Evolutionary conservation across 2,797 vertebrate species (phyloP), one percentile per base, ranked within the genome.

Genomic region (Tapera naevia): DNA sequence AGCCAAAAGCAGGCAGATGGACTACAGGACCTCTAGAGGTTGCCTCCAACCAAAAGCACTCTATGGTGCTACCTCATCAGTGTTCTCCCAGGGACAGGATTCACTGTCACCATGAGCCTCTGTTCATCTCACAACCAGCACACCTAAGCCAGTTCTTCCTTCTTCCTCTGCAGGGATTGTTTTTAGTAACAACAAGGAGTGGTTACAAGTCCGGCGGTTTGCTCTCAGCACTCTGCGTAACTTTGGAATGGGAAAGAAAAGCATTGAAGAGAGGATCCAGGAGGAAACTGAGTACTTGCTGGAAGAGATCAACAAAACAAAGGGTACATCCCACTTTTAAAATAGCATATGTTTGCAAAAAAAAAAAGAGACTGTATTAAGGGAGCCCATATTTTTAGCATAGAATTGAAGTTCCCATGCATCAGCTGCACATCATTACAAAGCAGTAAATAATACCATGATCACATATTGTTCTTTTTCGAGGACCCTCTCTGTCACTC

Each of bases 231-330:
- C 87, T 18, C 58, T 97, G 67, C 54, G 89, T 60, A 96, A 92
- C 58, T 97, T 97, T 69, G 96, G 97, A 41, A 97, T 97, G 96
- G 97, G 97, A 54, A 97, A 97, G 41, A 96, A 90, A 41, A 91
- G 57, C 58, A 94, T 89, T 45, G 93, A 97, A 75, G 83, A 94
- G 57, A 94, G 84, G 64, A 97, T 97, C 56, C 92, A 94, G n/a
- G 96, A 96, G 50, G 97, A 97, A 92, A 61, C 72, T 4, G 83
- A 88, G 9, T 56, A 92, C 70, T 85, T 97, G 85, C 58, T 97
- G 73, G 94, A 97, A 86, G 93, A 96, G 69, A 71, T 97, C 35
- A 43, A 23, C 32, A 96, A 95, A 86, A 96, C 83, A 45, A 76
- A 95, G 5, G 72, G 96, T 96, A 93, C 7, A 16, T 19, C 71